Conservation (phyloP, 2,797 vertebrate species). For the Phrynocephalus guinanensis region DNA sequence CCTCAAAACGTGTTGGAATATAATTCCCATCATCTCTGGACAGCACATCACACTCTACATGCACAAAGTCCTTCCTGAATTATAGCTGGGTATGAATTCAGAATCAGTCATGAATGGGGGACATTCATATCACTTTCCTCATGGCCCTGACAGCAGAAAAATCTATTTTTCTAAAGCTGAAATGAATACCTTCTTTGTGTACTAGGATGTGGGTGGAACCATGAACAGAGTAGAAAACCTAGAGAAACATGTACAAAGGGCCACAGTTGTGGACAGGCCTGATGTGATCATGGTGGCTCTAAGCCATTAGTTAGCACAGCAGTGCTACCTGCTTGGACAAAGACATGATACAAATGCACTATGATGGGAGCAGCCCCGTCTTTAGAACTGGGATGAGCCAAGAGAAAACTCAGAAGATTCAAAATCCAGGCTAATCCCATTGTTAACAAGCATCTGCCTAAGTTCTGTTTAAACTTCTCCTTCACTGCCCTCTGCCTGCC, state of each 20-base stretch:
- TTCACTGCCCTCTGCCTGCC: background rate
- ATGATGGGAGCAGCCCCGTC: background rate
- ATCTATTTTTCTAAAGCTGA: background rate
- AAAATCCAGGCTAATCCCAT: background rate
- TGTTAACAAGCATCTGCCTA: background rate
- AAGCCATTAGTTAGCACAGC: background rate
- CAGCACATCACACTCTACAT: background rate
- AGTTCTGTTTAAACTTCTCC: background rate
- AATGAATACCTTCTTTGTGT: background rate
- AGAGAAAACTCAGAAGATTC: background rate
- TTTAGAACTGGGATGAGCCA: background rate
- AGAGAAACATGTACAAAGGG: background rate
- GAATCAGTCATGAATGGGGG: background rate
- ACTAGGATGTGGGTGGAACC: background rate
- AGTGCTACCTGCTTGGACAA: background rate
- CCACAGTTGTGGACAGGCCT: background rate
- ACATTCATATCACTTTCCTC: background rate
- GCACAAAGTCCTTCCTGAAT: background rate
- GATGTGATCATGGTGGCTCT: background rate
- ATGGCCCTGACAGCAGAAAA: background rate
- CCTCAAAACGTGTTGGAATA: background rate
- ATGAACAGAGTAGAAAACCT: background rate
- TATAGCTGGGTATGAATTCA: background rate
- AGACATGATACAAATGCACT: background rate
- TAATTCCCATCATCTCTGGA: too few relatives aligned